Conservation (phyloP, 1,140 invertebrate genomes). For the Drosophila cardini region DNA sequence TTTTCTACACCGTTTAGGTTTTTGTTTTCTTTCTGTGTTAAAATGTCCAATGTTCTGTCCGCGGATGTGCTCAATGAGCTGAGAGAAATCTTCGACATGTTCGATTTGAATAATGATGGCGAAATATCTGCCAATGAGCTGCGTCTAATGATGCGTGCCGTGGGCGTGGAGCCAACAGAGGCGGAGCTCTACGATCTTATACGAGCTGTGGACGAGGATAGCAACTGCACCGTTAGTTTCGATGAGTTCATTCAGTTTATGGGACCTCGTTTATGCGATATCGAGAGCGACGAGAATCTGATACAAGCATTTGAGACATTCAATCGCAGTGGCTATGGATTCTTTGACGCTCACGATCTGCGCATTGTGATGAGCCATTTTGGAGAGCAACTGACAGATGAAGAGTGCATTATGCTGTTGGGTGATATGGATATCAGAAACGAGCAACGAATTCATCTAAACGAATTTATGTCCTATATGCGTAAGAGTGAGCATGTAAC, state of each 20-base stretch:
- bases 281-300: conserved; percentile 39
- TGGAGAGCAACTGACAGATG: conserved; percentile 36
- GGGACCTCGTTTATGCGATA: conserved; percentile 20
- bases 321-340: conserved; percentile 41
- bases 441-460: conserved; percentile 19
- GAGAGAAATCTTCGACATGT: conserved; percentile 25
- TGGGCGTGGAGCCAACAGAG: conserved; percentile 52
- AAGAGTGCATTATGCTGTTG: conserved; percentile 30
- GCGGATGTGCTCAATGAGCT: conserved; percentile 32
- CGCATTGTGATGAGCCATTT: conserved; percentile 28
- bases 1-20: conserved; percentile 2
- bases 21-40: not conserved
- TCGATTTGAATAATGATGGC: conserved; percentile 40
- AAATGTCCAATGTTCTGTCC: conserved; percentile 1
- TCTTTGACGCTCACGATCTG: conserved; percentile 41
- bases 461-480: conserved; percentile 52
- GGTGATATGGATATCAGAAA: conserved; percentile 23
- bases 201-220: not conserved
- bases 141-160: conserved; percentile 13
- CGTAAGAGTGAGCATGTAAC: not conserved
- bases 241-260: conserved; percentile 19
- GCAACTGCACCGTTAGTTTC: not conserved
- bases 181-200: conserved; percentile 59
- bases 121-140: conserved; percentile 15
- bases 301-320: conserved; percentile 24